Conservation (phyloP, 2,797 vertebrate genomes). For the Sebastes elongatus region DNA sequence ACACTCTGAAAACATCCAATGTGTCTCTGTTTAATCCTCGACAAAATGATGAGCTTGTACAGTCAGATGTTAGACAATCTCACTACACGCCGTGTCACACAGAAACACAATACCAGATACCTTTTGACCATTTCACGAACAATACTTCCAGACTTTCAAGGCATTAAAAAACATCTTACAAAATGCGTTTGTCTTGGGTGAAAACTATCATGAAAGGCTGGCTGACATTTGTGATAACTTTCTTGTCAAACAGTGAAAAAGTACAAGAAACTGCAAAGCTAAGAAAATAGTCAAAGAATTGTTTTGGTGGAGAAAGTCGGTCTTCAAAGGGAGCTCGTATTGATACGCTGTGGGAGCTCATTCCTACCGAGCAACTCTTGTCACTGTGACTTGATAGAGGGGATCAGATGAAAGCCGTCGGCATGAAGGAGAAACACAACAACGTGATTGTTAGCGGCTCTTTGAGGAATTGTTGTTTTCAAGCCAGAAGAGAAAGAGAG, state of each 20-base stretch:
- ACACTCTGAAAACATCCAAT: not conserved
- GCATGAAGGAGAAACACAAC: constrained; percentile 14
- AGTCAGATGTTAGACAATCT: not conserved
- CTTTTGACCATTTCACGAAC: not conserved
- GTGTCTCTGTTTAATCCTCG: not conserved
- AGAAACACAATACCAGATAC: not conserved
- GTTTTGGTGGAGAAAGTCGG: constrained; percentile 21
- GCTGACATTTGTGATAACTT: constrained; percentile 14
- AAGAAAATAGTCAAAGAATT: constrained; percentile 5
- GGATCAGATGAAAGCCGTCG: constrained; percentile 43
- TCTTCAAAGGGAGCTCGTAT: constrained; percentile 43
- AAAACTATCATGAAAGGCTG: constrained; percentile 14
- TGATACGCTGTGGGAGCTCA: constrained; percentile 28
- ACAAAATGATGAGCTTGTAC: not conserved
- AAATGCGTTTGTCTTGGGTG: not conserved
- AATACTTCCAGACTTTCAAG: not conserved
- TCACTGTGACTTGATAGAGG: constrained; percentile 22
- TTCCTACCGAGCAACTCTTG: constrained; percentile 1
- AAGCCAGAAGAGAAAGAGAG: constrained; percentile 5
- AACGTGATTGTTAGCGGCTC: constrained; percentile 32
- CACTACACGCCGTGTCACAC: not conserved
- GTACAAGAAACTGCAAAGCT: constrained; percentile 9
- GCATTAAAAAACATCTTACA: not conserved
- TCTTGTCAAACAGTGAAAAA: constrained; percentile 25
- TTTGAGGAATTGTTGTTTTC: constrained; percentile 33